Evolutionary conservation across 1,140 invertebrate species (phyloP).

Genomic region (Battus philenor): DNA sequence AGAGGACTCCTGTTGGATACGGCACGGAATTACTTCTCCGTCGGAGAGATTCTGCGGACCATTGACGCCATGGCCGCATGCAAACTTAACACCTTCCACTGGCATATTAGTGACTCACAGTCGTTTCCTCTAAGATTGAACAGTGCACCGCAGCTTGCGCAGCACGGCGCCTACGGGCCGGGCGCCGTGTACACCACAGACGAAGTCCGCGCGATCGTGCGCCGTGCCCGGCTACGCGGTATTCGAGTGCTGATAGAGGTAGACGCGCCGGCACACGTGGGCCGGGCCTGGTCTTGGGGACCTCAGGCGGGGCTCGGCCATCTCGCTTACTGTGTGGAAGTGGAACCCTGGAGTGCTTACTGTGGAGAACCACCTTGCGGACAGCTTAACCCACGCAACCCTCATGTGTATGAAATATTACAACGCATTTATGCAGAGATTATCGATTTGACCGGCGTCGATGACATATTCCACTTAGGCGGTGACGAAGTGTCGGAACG

Average conservation of each 20-base stretch:
- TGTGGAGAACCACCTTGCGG: slow-evolving; percentile 91
- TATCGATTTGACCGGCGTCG: slow-evolving; percentile 79
- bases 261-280: slow-evolving; percentile 89
- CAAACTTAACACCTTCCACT: slow-evolving; percentile 91
- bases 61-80: slow-evolving; percentile 86
- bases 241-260: slow-evolving; percentile 85
- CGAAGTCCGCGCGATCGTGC: slow-evolving; percentile 81
- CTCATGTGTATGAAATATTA: slow-evolving; percentile 83
- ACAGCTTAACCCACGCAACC: slow-evolving; percentile 88
- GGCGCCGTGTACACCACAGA: slow-evolving; percentile 81
- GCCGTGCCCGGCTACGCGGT: slow-evolving; percentile 81
- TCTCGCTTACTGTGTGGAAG: slow-evolving; percentile 84
- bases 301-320: slow-evolving; percentile 80
- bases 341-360: slow-evolving; percentile 85
- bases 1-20: slow-evolving; percentile 87
- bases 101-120: slow-evolving; percentile 90
- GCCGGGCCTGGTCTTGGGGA: slow-evolving; percentile 89
- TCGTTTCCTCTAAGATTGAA: slow-evolving; percentile 86
- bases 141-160: slow-evolving; percentile 82
- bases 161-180: slow-evolving; percentile 85
- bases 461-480: slow-evolving; percentile 87
- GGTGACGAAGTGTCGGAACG: slow-evolving; percentile 85
- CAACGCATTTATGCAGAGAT: slow-evolving; percentile 82
- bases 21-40: slow-evolving; percentile 84
- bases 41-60: slow-evolving; percentile 82